These are phyloP conservation scores for Teinopalpus imperialis DNA, from an alignment of 2,888 invertebrate species.

Conservation along the genomic window DNA sequence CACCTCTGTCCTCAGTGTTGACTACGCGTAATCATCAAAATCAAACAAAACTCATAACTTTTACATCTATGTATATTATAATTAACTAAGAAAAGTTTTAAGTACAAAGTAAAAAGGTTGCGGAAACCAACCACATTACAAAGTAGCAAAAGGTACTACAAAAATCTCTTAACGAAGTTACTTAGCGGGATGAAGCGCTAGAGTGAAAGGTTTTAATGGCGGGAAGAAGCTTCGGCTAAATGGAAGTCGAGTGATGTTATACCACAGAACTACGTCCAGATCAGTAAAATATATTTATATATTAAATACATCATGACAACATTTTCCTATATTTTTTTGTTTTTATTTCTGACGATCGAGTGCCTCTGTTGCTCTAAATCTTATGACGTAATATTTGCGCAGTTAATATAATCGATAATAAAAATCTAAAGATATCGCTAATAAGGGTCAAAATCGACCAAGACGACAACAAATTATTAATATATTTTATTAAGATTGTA, in stretches of 20 bases:
- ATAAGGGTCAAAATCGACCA: too few relatives aligned
- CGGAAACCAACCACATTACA: conserved; percentile 12
- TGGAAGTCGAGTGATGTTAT: neutral
- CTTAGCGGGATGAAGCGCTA: conserved; percentile 39
- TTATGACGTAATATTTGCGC: too few relatives aligned
- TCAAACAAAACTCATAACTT: neutral
- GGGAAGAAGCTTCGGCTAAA: conserved; percentile 13
- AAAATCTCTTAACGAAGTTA: conserved; percentile 46
- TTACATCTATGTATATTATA: conserved; percentile 1
- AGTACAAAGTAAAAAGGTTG: conserved; percentile 10
- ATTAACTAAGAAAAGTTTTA: conserved; percentile 1
- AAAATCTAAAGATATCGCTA: too few relatives aligned
- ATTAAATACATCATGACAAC: too few relatives aligned
- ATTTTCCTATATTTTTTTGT: too few relatives aligned
- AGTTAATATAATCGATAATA: too few relatives aligned
- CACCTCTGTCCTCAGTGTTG: too few relatives aligned
- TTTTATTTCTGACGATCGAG: too few relatives aligned
- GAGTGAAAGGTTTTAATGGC: conserved; percentile 44
- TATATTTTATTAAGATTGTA: too few relatives aligned
- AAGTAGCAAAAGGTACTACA: conserved; percentile 21
- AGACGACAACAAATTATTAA: too few relatives aligned
- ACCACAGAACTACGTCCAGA: neutral
- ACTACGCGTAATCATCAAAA: too few relatives aligned
- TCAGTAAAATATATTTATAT: neutral
- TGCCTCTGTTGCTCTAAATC: too few relatives aligned